Conservation (phyloP, 2,888 invertebrate genomes). For the Micropterix aruncella region DNA sequence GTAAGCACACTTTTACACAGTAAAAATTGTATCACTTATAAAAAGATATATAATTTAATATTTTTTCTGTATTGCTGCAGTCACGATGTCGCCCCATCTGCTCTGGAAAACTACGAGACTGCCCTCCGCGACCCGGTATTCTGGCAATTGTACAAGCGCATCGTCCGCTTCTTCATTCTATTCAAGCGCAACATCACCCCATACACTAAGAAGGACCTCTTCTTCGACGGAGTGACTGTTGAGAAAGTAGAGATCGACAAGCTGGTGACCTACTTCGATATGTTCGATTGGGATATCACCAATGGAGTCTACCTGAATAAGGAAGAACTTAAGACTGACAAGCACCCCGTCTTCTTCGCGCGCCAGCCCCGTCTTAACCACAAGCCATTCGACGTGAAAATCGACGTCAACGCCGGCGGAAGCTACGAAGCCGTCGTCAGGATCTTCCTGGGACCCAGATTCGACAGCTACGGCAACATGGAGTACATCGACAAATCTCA, state of each 20-base stretch:
- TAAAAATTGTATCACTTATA: too few species aligned
- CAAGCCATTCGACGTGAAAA: conserved; percentile 40
- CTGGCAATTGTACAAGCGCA: conserved; percentile 50
- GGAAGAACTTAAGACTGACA: conserved; percentile 22
- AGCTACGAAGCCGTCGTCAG: conserved; percentile 42
- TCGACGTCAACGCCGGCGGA: conserved; percentile 44
- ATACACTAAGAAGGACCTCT: conserved; percentile 41
- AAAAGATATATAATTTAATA: too few species aligned
- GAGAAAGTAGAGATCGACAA: conserved; percentile 44
- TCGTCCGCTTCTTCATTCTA: conserved; percentile 39
- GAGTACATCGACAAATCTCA: conserved; percentile 39
- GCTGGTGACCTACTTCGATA: conserved; percentile 50
- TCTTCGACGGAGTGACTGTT: conserved; percentile 44
- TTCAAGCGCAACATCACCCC: conserved; percentile 43
- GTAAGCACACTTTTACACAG: conserved; percentile 15
- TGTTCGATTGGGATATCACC: conserved; percentile 45
- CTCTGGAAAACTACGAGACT: conserved; percentile 47
- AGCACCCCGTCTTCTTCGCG: conserved; percentile 33
- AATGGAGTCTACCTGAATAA: conserved; percentile 29
- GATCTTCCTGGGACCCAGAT: conserved; percentile 57
- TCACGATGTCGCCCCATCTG: conserved; percentile 35
- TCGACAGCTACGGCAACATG: conserved; percentile 38
- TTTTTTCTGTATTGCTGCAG: conserved; percentile 19
- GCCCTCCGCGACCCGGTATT: conserved; percentile 57
- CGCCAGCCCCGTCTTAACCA: too few species aligned